phyloP scores from a whole-genome alignment of 2,113 vertebrate genomes.

The Hippolais icterina region DNA sequence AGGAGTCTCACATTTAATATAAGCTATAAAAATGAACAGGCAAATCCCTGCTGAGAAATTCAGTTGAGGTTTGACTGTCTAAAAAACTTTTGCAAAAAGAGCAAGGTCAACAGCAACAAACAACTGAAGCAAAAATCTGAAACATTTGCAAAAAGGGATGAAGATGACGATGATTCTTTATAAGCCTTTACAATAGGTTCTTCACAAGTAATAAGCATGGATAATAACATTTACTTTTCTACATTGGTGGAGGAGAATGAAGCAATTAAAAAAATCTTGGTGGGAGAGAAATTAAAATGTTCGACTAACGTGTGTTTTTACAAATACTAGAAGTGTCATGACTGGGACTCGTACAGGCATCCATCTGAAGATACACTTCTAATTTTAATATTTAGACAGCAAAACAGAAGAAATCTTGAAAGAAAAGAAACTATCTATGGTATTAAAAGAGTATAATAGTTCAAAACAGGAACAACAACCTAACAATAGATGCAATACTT shows the following conservation, averaged over 20 bases:
- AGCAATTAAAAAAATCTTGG: neutral
- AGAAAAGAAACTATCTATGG: conserved; percentile 11
- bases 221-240: neutral
- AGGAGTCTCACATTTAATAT: conserved; percentile 53
- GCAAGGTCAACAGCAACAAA: conserved; percentile 16
- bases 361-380: neutral
- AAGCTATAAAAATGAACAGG: conserved; percentile 62
- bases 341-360: neutral
- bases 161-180: neutral
- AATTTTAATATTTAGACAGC: neutral
- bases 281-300: neutral
- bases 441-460: neutral
- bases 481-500: conserved; percentile 52
- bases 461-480: conserved; percentile 31
- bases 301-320: neutral
- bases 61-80: conserved; percentile 17
- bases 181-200: neutral
- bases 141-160: neutral
- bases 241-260: neutral
- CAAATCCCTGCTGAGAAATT: conserved; percentile 52
- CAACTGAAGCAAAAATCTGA: neutral
- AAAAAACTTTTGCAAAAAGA: conserved; percentile 24
- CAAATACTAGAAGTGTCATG: neutral
- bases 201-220: neutral
- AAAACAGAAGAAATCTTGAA: conserved; percentile 15